A percentile compares a stretch with the other conserved stretches of the same genome.
Evolutionary conservation across 1,140 invertebrate species (phyloP).

Genomic region (Orchesella cincta): DNA sequence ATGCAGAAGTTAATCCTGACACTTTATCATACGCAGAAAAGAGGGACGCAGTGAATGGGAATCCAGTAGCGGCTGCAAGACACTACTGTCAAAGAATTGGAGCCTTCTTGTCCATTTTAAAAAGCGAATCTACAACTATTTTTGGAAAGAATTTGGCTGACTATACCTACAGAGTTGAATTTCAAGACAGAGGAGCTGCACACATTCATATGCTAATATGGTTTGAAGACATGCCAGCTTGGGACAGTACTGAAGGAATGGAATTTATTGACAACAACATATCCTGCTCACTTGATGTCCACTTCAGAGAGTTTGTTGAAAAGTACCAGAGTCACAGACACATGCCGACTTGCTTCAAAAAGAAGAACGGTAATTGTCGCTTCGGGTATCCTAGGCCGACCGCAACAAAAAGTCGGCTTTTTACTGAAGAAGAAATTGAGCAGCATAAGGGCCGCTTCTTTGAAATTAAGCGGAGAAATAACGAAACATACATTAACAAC

Average conservation of each 20-base stretch:
- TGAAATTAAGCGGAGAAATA: constrained; percentile 35
- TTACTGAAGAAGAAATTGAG: constrained; percentile 29
- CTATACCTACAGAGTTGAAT: constrained; percentile 54
- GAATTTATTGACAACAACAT: constrained; percentile 21
- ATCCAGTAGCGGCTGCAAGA: not conserved
- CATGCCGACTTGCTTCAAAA: constrained; percentile 27
- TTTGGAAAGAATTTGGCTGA: not conserved
- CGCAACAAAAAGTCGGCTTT: constrained; percentile 23
- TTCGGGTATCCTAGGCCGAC: constrained; percentile 25
- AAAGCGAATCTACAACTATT: not conserved
- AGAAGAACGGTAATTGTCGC: not conserved
- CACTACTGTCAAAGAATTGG: not conserved
- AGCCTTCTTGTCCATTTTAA: not conserved
- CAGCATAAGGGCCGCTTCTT: constrained; percentile 32
- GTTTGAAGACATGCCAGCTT: constrained; percentile 54
- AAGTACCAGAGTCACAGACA: constrained; percentile 24
- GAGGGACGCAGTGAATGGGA: not conserved
- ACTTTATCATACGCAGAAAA: not conserved
- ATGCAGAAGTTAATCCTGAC: not conserved
- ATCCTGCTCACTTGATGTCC: not conserved
- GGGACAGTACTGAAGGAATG: constrained; percentile 52
- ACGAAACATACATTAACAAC: constrained; percentile 50
- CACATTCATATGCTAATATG: constrained; percentile 57
- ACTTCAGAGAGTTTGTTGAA: not conserved
- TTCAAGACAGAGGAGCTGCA: constrained; percentile 57